These are phyloP conservation scores for Trissonchulus latispiculum DNA, from an alignment of 2,888 invertebrate species.

Conservation along the genomic window DNA sequence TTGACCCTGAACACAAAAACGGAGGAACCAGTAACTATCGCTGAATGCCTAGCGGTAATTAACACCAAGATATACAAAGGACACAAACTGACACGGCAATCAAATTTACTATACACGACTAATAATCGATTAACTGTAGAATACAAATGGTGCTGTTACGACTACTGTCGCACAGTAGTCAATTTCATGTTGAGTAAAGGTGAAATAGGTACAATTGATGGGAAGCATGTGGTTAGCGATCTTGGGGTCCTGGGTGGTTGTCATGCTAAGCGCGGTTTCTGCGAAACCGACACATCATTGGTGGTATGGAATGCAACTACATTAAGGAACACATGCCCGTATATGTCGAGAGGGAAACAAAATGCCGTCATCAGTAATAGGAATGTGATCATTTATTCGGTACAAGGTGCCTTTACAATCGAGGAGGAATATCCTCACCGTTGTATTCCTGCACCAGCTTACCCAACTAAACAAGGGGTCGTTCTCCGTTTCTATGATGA, in stretches of 20 bases:
- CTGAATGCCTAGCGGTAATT: neutral
- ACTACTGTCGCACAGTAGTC: neutral
- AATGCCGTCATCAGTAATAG: neutral
- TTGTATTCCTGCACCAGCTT: neutral
- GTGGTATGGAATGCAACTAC: neutral
- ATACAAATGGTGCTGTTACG: conserved; percentile 9
- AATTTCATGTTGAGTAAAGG: neutral
- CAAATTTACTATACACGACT: neutral
- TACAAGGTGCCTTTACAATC: conserved; percentile 2
- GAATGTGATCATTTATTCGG: neutral
- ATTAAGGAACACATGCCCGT: neutral
- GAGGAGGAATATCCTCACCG: neutral
- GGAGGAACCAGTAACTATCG: neutral
- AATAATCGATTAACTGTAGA: neutral
- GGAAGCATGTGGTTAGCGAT: neutral
- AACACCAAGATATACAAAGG: neutral
- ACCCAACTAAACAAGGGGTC: neutral
- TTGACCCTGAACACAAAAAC: neutral
- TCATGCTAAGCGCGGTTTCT: neutral
- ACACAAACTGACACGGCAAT: neutral
- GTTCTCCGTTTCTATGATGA: neutral
- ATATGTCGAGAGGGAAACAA: neutral
- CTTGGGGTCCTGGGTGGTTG: conserved; percentile 8
- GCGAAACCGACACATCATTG: neutral
- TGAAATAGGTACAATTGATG: conserved; percentile 2